Evolutionary conservation across 2,888 invertebrate genomes (phyloP).

Genomic region (Luperina testacea): DNA sequence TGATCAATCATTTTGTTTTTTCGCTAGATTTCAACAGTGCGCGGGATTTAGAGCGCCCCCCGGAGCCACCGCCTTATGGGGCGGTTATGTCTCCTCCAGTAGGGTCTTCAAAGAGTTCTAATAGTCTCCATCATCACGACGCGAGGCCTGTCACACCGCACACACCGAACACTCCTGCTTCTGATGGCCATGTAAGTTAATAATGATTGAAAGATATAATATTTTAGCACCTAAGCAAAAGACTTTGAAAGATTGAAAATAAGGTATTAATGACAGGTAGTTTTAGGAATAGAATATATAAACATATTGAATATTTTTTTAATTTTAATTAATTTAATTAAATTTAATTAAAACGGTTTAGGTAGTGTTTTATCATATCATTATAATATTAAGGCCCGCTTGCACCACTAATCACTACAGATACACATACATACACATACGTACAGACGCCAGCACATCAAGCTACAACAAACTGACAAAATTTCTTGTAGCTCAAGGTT

Average conservation of each 20-base stretch:
- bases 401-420: not conserved
- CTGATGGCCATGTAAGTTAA: conserved; percentile 83
- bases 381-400: no score
- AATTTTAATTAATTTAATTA: no score
- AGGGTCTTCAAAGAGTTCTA: conserved; percentile 81
- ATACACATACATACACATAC: not conserved
- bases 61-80: conserved; percentile 86
- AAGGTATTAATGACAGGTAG: not conserved
- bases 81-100: conserved; percentile 83
- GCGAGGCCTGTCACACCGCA: conserved; percentile 80
- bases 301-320: no score
- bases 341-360: not conserved
- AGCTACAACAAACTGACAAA: no score
- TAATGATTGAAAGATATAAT: not conserved
- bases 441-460: no score
- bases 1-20: conserved; percentile 35
- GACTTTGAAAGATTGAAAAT: no score
- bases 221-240: not conserved
- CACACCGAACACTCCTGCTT: conserved; percentile 84
- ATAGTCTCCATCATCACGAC: conserved; percentile 84
- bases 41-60: conserved; percentile 81
- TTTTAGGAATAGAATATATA: no score
- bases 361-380: not conserved
- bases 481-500: no score
- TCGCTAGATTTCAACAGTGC: conserved; percentile 82